Base-by-base conservation (phyloP, 2,113 vertebrate species). In the Heteronetta atricapilla region DNA sequence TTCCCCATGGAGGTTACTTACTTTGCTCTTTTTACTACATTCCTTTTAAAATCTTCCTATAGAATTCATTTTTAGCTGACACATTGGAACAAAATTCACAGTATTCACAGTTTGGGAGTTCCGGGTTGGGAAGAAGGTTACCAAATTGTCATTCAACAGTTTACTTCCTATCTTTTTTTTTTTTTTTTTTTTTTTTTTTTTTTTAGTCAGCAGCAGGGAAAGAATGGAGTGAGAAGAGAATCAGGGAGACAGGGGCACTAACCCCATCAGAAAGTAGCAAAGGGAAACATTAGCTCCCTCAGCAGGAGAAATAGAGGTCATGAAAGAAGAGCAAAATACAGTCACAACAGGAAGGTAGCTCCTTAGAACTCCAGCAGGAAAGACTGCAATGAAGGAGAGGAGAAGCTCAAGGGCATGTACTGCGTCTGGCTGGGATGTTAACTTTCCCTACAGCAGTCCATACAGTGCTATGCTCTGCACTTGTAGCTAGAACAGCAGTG, bases 141-240 rank as follows among this genome's bases (percentile, higher is more conserved):
- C 78, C 82, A 81, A 75, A 63, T 70, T 28, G 50, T 4, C 87
- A 94, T 75, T 86, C 91, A 92, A 93, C 82, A 75, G 62, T 77
- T 95, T 88, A 72, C 80, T 66, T 59, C 62, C 48, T 72, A 9
- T 79, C 69, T 91, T 46, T 46, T 20, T 46, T 20, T 46, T 20
- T 48, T 48, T 21, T 20, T 21, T 42, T 42, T 16, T 42, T 42
- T 42, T 42, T 16, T 42, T 13, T 16, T 42, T 42, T 42, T 40
- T 40, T 40, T 42, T 6, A 15, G 13, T 76, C n/a, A 90, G 50
- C 79, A 96, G 76, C 86, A 63, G 86, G 72, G 56, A 59, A 62
- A 66, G 55, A 78, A 73, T 2, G 29, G 29, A 96, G 44, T 26
- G 79, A 94, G 63, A 93, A 28, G 33, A 82, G 29, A 38, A 74